phyloP scores from a whole-genome alignment of 2,797 vertebrate genomes.

The Bradypodion pumilum region DNA sequence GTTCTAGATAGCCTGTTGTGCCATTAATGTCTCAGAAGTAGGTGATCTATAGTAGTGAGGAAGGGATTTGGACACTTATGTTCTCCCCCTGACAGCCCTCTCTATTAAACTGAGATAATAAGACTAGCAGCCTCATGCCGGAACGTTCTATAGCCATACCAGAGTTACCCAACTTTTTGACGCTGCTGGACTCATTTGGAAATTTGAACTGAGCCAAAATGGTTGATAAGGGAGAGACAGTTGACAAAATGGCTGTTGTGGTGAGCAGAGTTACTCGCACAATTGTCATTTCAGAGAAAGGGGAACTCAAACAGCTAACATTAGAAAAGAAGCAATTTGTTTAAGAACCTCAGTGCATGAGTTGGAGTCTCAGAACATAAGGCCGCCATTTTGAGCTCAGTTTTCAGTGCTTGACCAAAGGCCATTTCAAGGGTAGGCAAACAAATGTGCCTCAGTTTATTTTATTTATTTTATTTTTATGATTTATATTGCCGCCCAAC shows the following conservation, averaged over 20 bases:
- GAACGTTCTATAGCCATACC: neutral
- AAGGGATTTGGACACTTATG: neutral
- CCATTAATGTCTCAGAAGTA: neutral
- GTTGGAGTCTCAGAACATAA: no score
- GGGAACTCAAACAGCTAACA: no score
- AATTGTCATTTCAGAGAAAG: no score
- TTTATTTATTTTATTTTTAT: no score
- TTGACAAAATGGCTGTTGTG: neutral
- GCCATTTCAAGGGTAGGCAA: neutral
- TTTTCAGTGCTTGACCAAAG: no score
- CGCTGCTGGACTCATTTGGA: neutral
- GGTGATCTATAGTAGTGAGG: neutral
- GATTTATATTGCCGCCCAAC: no score
- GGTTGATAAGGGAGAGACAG: neutral
- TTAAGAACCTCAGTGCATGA: no score
- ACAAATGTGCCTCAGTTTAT: neutral
- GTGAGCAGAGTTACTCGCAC: neutral
- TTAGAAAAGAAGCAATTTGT: no score
- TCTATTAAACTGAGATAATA: neutral
- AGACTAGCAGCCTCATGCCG: neutral
- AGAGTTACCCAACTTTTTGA: neutral
- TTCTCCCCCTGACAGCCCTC: neutral
- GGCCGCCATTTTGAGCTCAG: no score
- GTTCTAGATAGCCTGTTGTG: neutral
- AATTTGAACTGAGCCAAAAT: no score